A percentile compares a stretch with the other conserved stretches of the same genome.
Evolutionary conservation across 1,140 invertebrate genomes (phyloP).

Genomic region (Drosophila chauvacae): DNA sequence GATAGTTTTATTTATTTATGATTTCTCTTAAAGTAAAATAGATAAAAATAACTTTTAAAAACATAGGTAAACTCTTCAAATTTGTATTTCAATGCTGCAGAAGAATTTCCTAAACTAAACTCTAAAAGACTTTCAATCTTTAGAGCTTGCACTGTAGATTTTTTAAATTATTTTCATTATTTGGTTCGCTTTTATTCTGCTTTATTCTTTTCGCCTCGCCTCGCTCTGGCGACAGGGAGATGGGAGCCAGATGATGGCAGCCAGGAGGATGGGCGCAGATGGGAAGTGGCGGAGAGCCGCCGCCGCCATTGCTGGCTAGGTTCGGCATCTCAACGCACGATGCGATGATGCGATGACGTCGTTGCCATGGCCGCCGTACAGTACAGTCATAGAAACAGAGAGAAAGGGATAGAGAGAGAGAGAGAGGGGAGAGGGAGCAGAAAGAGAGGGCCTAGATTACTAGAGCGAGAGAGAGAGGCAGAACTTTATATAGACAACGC

Average conservation of each 20-base stretch:
- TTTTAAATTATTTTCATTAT: constrained; percentile 17
- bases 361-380: constrained; percentile 62
- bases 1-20: neutral
- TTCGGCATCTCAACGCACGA: constrained; percentile 49
- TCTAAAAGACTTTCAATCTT: neutral
- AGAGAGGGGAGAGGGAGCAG: neutral
- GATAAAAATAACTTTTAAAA: neutral
- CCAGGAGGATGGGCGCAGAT: constrained; percentile 2
- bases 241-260: constrained; percentile 5
- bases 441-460: constrained; percentile 7
- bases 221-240: constrained; percentile 17
- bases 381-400: constrained; percentile 72
- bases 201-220: neutral
- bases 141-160: neutral
- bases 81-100: neutral
- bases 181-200: constrained; percentile 13
- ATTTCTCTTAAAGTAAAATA: neutral
- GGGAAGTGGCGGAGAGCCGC: constrained; percentile 9
- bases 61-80: neutral
- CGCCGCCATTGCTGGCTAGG: constrained; percentile 52
- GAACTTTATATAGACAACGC: constrained; percentile 66
- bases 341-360: constrained; percentile 68
- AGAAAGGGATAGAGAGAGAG: constrained; percentile 5
- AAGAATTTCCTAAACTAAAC: neutral
- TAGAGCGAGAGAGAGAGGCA: constrained; percentile 21